These are phyloP conservation scores for Argentina silus DNA, from an alignment of 2,797 vertebrate species.

Conservation along the genomic window DNA sequence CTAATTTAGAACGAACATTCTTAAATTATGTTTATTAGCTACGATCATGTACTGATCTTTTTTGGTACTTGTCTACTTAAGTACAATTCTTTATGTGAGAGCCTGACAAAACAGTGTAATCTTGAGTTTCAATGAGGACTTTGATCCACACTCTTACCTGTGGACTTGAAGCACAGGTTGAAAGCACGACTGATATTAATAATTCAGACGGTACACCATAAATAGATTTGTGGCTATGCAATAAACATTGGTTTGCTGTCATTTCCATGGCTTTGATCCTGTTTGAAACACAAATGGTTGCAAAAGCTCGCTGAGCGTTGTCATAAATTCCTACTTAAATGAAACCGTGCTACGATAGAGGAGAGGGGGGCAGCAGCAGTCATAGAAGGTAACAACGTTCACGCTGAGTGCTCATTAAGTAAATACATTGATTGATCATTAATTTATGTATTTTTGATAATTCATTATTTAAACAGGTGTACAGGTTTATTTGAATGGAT, in stretches of 20 bases:
- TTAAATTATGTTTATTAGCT: background rate
- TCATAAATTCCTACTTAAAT: background rate
- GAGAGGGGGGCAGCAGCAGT: background rate
- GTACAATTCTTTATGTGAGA: background rate
- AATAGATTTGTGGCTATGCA: slow-evolving; percentile 57
- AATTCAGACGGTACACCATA: slow-evolving; percentile 55
- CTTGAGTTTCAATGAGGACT: background rate
- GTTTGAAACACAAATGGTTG: slow-evolving; percentile 38
- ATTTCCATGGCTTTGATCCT: slow-evolving; percentile 48
- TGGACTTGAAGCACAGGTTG: slow-evolving; percentile 44
- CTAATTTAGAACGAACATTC: background rate
- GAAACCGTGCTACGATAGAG: no score
- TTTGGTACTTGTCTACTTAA: background rate
- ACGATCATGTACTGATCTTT: background rate
- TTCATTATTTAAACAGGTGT: background rate
- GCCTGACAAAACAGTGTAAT: background rate
- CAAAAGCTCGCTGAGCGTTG: slow-evolving; percentile 5
- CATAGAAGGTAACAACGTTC: slow-evolving; percentile 2
- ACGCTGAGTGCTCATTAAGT: background rate
- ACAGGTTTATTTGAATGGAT: background rate
- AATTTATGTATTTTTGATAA: background rate
- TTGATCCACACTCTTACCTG: background rate
- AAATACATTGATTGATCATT: background rate
- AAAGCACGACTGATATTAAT: slow-evolving; percentile 50
- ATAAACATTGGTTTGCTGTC: slow-evolving; percentile 18